A percentile compares a stretch with the other conserved stretches of the same genome.
These are phyloP conservation scores for Cynaeus angustus DNA, from an alignment of 2,888 invertebrate genomes.

Conservation along the genomic window DNA sequence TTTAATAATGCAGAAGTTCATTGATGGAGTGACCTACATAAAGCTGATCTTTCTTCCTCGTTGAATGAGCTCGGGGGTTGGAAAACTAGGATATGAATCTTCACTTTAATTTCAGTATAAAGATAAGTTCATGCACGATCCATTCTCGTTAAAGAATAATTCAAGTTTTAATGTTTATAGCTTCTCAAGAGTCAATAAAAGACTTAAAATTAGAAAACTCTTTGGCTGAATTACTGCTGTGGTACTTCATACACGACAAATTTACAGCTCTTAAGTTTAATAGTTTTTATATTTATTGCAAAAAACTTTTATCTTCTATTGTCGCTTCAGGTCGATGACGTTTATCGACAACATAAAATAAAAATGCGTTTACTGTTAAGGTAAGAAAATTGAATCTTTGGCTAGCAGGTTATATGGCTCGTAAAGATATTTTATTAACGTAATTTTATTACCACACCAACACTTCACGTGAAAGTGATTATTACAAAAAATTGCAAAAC, in stretches of 20 bases:
- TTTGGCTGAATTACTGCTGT: too few species aligned
- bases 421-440: background rate
- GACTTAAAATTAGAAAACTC: too few species aligned
- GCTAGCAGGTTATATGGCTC: background rate
- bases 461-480: too few species aligned
- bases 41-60: slow-evolving; percentile 6
- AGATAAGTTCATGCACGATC: too few species aligned
- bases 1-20: slow-evolving; percentile 12
- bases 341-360: slow-evolving; percentile 8
- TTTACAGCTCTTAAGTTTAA: too few species aligned
- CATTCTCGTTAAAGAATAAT: too few species aligned
- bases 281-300: background rate
- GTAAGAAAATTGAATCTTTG: slow-evolving; percentile 2
- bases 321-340: background rate
- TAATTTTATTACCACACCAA: background rate
- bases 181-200: too few species aligned
- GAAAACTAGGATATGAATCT: background rate
- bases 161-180: too few species aligned
- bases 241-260: too few species aligned
- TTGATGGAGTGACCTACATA: slow-evolving; percentile 8
- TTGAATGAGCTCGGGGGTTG: background rate
- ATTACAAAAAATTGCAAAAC: too few species aligned
- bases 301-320: background rate
- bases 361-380: slow-evolving; percentile 1
- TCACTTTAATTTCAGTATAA: too few species aligned